Evolutionary conservation across 2,888 invertebrate species (phyloP).

Genomic region (Isoperla grammatica): DNA sequence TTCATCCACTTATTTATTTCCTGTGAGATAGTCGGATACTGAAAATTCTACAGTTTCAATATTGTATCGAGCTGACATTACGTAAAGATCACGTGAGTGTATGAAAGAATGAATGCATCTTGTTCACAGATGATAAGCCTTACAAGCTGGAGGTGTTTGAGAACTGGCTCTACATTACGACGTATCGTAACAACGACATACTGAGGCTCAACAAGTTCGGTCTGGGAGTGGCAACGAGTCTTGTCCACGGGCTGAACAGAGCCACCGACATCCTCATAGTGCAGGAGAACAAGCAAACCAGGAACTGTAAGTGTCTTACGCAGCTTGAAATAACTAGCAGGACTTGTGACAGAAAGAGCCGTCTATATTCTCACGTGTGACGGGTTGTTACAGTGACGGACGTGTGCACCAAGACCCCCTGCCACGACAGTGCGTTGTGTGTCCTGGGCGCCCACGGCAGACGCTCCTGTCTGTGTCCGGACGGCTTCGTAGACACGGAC

Average conservation of each 20-base stretch:
- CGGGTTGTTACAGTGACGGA: slow-evolving; percentile 44
- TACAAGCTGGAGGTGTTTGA: slow-evolving; percentile 69
- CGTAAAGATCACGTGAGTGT: no score
- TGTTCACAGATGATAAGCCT: slow-evolving; percentile 52
- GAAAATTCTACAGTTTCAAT: no score
- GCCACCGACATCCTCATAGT: slow-evolving; percentile 61
- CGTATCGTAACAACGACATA: slow-evolving; percentile 50
- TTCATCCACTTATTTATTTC: no score
- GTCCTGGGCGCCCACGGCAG: slow-evolving; percentile 34
- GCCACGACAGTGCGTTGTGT: slow-evolving; percentile 59
- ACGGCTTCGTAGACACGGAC: slow-evolving; percentile 35
- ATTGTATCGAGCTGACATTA: no score
- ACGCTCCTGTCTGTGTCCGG: slow-evolving; percentile 42
- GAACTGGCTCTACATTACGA: slow-evolving; percentile 60
- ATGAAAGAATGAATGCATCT: no score
- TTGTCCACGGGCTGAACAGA: slow-evolving; percentile 49
- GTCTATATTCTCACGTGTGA: no score
- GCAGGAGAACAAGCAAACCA: slow-evolving; percentile 59
- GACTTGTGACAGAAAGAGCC: no score
- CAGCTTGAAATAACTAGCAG: background rate
- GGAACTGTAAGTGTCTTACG: slow-evolving; percentile 43
- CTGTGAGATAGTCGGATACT: no score
- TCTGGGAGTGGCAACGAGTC: slow-evolving; percentile 38
- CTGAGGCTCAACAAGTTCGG: slow-evolving; percentile 49
- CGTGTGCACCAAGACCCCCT: slow-evolving; percentile 55